Percentiles rank a stretch among this genome's conserved stretches.
Evolutionary conservation across 2,888 invertebrate species (phyloP).

Genomic region (Hyposoter dolosus): DNA sequence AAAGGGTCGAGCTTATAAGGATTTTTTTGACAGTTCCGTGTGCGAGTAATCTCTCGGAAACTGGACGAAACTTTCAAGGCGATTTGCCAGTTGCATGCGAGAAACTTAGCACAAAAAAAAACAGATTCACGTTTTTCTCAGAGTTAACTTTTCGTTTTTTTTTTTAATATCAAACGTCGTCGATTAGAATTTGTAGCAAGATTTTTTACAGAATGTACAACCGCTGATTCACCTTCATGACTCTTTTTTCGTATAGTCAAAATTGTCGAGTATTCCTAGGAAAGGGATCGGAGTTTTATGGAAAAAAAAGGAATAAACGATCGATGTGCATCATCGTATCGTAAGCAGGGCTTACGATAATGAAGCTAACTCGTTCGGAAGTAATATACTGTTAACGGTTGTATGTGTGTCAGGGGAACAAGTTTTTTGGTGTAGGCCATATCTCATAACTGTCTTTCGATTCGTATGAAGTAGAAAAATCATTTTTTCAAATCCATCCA

Average conservation of each 20-base stretch:
- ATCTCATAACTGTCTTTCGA: constrained; percentile 19
- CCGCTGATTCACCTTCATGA: no score
- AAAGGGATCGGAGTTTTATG: background rate
- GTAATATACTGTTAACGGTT: constrained; percentile 22
- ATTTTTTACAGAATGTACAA: no score
- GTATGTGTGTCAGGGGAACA: constrained; percentile 1
- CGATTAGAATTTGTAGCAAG: no score
- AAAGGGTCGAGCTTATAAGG: background rate
- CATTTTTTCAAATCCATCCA: background rate
- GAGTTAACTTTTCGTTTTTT: no score
- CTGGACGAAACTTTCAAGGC: background rate
- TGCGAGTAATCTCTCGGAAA: background rate
- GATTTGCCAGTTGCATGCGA: background rate
- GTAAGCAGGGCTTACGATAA: background rate
- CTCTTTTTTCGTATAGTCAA: background rate
- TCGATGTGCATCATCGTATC: background rate
- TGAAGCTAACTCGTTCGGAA: background rate
- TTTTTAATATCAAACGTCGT: no score
- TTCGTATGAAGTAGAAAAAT: constrained; percentile 12
- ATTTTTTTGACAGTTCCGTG: background rate
- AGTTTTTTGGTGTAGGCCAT: constrained; percentile 8
- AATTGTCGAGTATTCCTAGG: background rate
- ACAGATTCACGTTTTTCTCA: no score
- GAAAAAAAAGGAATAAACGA: background rate
- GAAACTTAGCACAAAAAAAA: no score